Percentiles rank a stretch among this genome's conserved stretches.
Evolutionary conservation across 2,113 vertebrate species (phyloP).

Genomic region (Zosterops lateralis): DNA sequence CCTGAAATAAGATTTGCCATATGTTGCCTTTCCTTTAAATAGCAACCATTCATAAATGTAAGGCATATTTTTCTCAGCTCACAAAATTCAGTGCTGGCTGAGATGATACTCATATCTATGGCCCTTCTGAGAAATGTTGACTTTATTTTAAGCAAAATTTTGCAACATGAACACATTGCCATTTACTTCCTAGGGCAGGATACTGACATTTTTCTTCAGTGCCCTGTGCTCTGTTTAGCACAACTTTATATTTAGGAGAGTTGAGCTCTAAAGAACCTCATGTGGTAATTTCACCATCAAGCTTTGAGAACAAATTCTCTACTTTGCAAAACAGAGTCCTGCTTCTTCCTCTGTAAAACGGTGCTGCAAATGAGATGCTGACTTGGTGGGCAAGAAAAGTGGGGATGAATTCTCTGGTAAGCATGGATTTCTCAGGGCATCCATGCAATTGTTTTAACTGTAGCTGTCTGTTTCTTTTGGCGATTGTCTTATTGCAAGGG

Average conservation of each 20-base stretch:
- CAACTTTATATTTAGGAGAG: background rate
- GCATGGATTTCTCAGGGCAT: background rate
- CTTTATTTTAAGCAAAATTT: conserved; percentile 1
- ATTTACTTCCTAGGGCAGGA: background rate
- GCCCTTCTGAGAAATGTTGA: background rate
- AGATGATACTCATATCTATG: background rate
- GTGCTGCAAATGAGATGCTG: background rate
- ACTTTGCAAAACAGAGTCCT: background rate
- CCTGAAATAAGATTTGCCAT: background rate
- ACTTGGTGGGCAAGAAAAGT: background rate
- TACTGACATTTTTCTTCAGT: background rate
- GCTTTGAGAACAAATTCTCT: background rate
- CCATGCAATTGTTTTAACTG: background rate
- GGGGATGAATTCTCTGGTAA: background rate
- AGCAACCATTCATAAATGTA: conserved; percentile 5
- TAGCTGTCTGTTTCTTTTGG: background rate
- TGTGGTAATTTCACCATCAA: background rate
- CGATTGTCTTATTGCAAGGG: background rate
- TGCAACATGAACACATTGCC: background rate
- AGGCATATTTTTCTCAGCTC: background rate
- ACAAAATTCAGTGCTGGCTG: background rate
- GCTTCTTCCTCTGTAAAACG: background rate
- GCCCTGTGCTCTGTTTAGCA: background rate
- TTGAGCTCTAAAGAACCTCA: background rate
- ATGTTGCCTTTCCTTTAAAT: background rate